These are phyloP conservation scores for Brenthis ino DNA, from an alignment of 2,888 invertebrate genomes.

Conservation along the genomic window DNA sequence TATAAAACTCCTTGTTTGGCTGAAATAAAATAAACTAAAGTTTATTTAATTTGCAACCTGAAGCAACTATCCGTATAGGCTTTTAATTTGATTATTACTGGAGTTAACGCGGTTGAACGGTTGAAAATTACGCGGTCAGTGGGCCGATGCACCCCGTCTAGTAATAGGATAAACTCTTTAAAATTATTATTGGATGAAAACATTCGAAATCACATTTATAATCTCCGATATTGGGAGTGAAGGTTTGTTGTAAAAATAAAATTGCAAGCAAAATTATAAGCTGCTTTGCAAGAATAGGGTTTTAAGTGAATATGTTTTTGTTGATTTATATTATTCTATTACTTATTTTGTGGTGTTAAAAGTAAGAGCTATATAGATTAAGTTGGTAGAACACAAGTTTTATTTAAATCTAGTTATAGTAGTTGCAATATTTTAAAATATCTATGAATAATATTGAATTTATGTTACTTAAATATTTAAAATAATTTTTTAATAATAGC, in stretches of 20 bases:
- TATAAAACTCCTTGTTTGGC: conserved; percentile 3
- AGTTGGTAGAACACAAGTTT: too few species aligned
- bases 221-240: background rate
- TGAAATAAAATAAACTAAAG: conserved; percentile 14
- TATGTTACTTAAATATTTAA: too few species aligned
- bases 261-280: background rate
- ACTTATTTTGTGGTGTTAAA: background rate
- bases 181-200: conserved; percentile 36
- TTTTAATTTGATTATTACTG: conserved; percentile 39
- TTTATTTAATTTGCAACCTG: conserved; percentile 26
- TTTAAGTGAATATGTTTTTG: background rate
- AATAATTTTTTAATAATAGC: too few species aligned
- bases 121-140: conserved; percentile 34
- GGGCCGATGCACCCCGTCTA: conserved; percentile 32
- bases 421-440: too few species aligned
- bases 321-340: background rate
- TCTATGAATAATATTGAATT: too few species aligned
- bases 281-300: background rate
- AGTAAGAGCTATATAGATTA: too few species aligned
- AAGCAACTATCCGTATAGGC: conserved; percentile 31
- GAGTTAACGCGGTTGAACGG: conserved; percentile 40
- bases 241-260: background rate
- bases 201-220: conserved; percentile 20
- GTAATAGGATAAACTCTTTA: conserved; percentile 40
- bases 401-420: too few species aligned